Base-by-base conservation (phyloP, 2,888 invertebrate genomes). In the Oeneis ivallda region DNA sequence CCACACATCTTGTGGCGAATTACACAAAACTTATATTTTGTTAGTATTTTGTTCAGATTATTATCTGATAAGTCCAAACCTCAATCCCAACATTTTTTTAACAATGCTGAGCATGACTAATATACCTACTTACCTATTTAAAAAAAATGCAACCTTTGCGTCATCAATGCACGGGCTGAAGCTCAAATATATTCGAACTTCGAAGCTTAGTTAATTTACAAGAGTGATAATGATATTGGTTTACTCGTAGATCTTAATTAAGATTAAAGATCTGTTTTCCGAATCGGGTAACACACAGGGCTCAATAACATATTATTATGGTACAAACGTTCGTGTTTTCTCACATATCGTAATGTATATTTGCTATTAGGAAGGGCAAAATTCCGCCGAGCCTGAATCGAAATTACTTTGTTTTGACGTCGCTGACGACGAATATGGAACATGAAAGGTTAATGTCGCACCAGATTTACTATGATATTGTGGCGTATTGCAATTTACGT, bases 361-460 rank as follows among this genome's bases (percentile, higher is more conserved):
- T 83, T 85, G 79, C 73, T 75, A 50, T 39, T n/a, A 39, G 39
- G 39, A 52, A 75, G 71, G 72, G 72, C 72, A 70, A 75, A 76
- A 77, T 81, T 79, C n/a, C n/a, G n/a, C 82, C 79, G 78, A 74
- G 74, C 72, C 74, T 75, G 78, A 79, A 76, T 83, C 81, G 78
- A 78, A 86, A 88, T 87, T 77, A 82, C 82, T 84, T 88, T 89
- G 87, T 89, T 89, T 86, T 87, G 79, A 76, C 79, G 70, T 65
- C 75, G 73, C 75, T 71, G 76, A 76, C 72, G 72, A 69, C 71
- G 71, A 50, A 61, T 41, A 61, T 26, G 50, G 19, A 67, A 74
- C 72, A 69, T 67, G 70, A 64, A 71, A 75, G 74, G 74, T 75
- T 75, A 73, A 71, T 71, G 71, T 70, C 67, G 69, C 61, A 67